Evolutionary conservation across 2,113 vertebrate genomes (phyloP), one percentile per base, ranked within the genome.

Genomic region (Bombycilla garrulus): DNA sequence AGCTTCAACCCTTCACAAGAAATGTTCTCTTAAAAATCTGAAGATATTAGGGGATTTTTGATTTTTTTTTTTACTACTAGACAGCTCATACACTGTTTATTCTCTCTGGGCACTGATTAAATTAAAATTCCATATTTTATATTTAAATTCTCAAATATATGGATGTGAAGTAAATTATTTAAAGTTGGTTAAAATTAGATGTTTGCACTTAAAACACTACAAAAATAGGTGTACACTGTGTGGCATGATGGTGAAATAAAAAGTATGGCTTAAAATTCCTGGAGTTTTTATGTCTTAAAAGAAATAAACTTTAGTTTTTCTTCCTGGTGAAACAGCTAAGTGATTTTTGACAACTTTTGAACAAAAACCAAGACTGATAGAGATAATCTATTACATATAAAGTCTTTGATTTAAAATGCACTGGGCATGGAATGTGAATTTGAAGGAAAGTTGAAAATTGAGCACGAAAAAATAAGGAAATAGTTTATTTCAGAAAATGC

Each of bases 371-470:
- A 72, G 70, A 65, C 8, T 76, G 7, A 3, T 86, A 64, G 29
- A 93, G 19, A 92, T 64, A 84, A 79, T 81, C 40, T 89, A 47
- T 77, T 58, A 92, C 56, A 79, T 72, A 45, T 31, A 42, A 77
- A 92, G 8, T 36, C 60, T 91, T 84, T 71, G 15, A 76, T 31
- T 79, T 76, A 87, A 92, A 95, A 89, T 81, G 35, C 42, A 65
- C 18, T 5, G 25, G 31, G 15, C 11, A 65, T 45, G 16, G 40
- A 50, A 76, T 53, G 9, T 28, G 70, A 87, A 74, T 67, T 74
- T 91, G 73, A 89, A 89, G 29, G 35, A 61, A 96, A 93, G 56
- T 25, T 65, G 65, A 92, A 86, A 91, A 91, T 25, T 45, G 45
- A 93, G 44, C 28, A 76, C 38, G 20, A 69, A 86, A 78, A 93